Evolutionary conservation across 2,113 vertebrate genomes (phyloP), one percentile per base, ranked within the genome.

Genomic region (Cryptotis parvus): DNA sequence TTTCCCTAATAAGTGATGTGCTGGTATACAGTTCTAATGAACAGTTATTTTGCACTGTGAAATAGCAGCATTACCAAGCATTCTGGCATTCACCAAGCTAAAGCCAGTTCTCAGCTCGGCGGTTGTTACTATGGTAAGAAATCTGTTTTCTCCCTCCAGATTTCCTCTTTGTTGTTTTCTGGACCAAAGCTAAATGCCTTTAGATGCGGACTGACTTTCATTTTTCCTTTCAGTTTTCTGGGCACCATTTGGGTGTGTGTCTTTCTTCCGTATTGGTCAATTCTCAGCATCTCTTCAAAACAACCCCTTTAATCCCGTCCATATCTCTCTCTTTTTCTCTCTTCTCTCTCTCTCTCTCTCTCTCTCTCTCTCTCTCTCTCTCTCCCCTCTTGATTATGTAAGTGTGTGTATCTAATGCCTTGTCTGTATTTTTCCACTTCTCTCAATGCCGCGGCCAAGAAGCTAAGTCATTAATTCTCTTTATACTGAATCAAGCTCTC

Each of bases 51-150:
- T 55, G 29, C 39, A 22, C n/a, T 26, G 0, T 37, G 63, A 4
- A 41, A 10, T 15, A 27, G 0, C n/a, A 1, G 18, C 4, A 2
- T 15, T 4, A 1, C 10, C 39, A 58, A 55, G 55, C 18, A 22
- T 37, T 12, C 39, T 4, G 61, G 39, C 77, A 31, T 31, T 8
- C 4, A 6, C 6, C 6, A 4, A 31, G 61, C 49, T 39, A 8
- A 0, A 0, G 8, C 3, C 14, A 1, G 18, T 24, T 15, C n/a
- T 22, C 49, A 2, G 7, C 22, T 41, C 37, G 4, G 1, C 1
- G 3, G 9, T 0, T 1, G 0, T 11, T 43, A 11, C 29, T 10
- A 3, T 14, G 22, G 4, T 12, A 74, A 20, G 15, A 69, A 45
- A 10, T 43, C n/a, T 58, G 20, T 10, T 18, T 39, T n/a, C 27